phyloP scores from a whole-genome alignment of 2,113 vertebrate genomes.

The western clawed frog (Xenopus tropicalis) region UCB_Xtro_10.0 CM004450.2:145159001-145159500 shows the following conservation, averaged over 20 bases:
- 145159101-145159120: slow-evolving; percentile 63
- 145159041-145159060: slow-evolving; percentile 62
- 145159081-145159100: slow-evolving; percentile 63
- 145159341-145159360: slow-evolving; percentile 62
- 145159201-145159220: slow-evolving; percentile 63
- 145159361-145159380: slow-evolving; percentile 53
- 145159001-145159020: slow-evolving; percentile 58
- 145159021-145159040: slow-evolving; percentile 55
- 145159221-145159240: slow-evolving; percentile 71
- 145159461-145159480: no score
- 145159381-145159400: slow-evolving; percentile 51
- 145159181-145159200: slow-evolving; percentile 53
- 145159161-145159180: slow-evolving; percentile 47
- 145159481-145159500: no score
- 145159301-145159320: slow-evolving; percentile 60
- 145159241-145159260: slow-evolving; percentile 77
- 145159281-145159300: slow-evolving; percentile 82
- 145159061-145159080: slow-evolving; percentile 69
- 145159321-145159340: slow-evolving; percentile 76
- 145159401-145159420: no score
- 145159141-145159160: slow-evolving; percentile 70
- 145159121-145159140: slow-evolving; percentile 62
- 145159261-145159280: slow-evolving; percentile 78
- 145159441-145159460: no score
- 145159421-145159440: no score